Evolutionary conservation across 2,888 invertebrate species (phyloP).

Genomic region (Cinara cedri): DNA sequence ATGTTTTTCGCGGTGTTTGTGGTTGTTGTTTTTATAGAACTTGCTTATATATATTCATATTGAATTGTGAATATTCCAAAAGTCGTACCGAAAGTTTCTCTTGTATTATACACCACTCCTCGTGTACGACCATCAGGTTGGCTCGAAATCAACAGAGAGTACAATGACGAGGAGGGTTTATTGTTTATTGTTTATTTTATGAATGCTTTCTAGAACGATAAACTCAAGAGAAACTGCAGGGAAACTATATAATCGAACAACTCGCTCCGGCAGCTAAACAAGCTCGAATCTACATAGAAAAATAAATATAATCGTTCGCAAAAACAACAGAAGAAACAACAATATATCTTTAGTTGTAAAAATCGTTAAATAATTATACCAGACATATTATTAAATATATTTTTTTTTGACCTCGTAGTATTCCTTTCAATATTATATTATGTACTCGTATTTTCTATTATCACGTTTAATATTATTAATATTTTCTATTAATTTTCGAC

Average conservation of each 20-base stretch:
- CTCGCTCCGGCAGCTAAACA: constrained; percentile 16
- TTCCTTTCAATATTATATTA: too few species aligned
- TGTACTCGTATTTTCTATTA: too few species aligned
- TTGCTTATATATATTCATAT: not conserved
- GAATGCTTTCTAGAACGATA: constrained; percentile 45
- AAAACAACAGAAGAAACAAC: not conserved
- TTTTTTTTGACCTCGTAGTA: too few species aligned
- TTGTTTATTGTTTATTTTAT: constrained; percentile 44
- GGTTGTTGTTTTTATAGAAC: constrained; percentile 6
- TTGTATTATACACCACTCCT: not conserved
- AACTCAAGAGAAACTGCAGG: constrained; percentile 19
- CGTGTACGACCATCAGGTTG: constrained; percentile 15
- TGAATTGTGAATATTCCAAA: not conserved
- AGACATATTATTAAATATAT: too few species aligned
- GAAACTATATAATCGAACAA: constrained; percentile 18
- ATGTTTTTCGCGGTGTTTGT: too few species aligned
- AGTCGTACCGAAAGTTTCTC: constrained; percentile 14
- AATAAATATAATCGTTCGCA: constrained; percentile 11
- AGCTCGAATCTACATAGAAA: constrained; percentile 29
- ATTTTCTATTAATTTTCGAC: too few species aligned
- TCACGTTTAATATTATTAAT: too few species aligned
- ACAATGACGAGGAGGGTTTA: constrained; percentile 33
- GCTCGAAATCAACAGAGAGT: constrained; percentile 38
- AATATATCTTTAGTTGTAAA: too few species aligned
- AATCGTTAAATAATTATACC: too few species aligned